A percentile compares a stretch with the other conserved stretches of the same genome.
These are phyloP conservation scores for Toxotes chatareus DNA, from an alignment of 2,113 vertebrate genomes.

Conservation along the genomic window DNA sequence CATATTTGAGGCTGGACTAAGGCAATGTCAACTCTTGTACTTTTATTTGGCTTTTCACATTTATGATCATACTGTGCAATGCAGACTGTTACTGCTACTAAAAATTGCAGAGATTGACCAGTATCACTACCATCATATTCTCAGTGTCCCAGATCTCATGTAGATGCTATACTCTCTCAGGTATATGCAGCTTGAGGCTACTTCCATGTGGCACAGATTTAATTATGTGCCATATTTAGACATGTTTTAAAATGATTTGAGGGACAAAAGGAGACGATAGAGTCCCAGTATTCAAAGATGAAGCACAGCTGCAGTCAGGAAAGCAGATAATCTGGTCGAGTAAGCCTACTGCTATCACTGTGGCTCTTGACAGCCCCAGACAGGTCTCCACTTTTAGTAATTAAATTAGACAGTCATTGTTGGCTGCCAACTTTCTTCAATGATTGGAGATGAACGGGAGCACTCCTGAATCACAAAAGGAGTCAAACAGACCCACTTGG, in stretches of 20 bases:
- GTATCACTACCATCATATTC: constrained; percentile 42
- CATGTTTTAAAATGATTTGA: constrained; percentile 72
- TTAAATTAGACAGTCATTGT: constrained; percentile 90
- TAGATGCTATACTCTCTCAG: constrained; percentile 68
- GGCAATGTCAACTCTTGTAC: constrained; percentile 3
- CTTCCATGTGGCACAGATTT: constrained; percentile 73
- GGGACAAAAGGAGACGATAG: constrained; percentile 60
- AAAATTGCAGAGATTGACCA: constrained; percentile 54
- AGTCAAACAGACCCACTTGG: constrained; percentile 89
- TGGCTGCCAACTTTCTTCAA: constrained; percentile 84
- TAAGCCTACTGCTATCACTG: constrained; percentile 52
- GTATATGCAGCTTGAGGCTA: constrained; percentile 64
- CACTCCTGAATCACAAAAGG: constrained; percentile 85
- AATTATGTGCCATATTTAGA: constrained; percentile 81
- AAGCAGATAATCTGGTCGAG: constrained; percentile 65
- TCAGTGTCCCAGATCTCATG: constrained; percentile 69
- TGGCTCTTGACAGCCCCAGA: constrained; percentile 64
- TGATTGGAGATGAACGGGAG: constrained; percentile 57
- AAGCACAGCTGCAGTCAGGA: constrained; percentile 53
- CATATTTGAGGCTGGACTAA: constrained; percentile 1
- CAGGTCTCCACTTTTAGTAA: constrained; percentile 84
- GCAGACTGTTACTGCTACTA: constrained; percentile 22
- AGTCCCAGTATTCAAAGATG: constrained; percentile 60
- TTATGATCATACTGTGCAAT: constrained; percentile 21
- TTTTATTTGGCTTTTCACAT: constrained; percentile 12